Conservation (phyloP, 2,113 vertebrate species). For the Zeus faber region DNA sequence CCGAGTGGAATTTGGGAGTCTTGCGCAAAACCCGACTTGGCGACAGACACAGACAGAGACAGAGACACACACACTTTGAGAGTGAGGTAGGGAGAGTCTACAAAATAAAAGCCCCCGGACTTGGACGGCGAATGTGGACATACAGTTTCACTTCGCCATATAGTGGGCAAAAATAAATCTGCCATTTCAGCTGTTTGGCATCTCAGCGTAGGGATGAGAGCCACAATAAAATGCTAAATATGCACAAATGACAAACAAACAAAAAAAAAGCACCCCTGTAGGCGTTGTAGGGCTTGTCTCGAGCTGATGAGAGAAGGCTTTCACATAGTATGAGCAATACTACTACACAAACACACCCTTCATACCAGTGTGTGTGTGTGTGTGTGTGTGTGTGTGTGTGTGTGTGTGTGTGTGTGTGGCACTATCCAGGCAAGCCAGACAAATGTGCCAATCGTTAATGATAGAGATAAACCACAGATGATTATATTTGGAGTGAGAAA, state of each 20-base stretch:
- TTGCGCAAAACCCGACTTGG: not conserved
- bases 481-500: conserved; percentile 35
- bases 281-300: not conserved
- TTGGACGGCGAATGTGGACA: not conserved
- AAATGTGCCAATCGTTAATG: conserved; percentile 40
- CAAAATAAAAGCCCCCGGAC: not conserved
- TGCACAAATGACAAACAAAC: not conserved
- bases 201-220: too few species aligned
- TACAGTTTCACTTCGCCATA: not conserved
- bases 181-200: too few species aligned
- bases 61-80: too few species aligned
- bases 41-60: not conserved
- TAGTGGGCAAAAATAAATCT: too few species aligned
- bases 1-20: not conserved
- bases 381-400: not conserved
- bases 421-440: conserved; percentile 22
- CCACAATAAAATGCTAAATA: not conserved
- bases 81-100: not conserved
- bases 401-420: not conserved
- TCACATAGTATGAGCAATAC: too few species aligned
- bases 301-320: not conserved
- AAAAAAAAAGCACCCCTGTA: not conserved
- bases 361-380: not conserved
- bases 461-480: conserved; percentile 28
- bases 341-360: not conserved